These are phyloP conservation scores for Monopterus albus DNA, from an alignment of 2,113 vertebrate genomes.

Conservation along the genomic window DNA sequence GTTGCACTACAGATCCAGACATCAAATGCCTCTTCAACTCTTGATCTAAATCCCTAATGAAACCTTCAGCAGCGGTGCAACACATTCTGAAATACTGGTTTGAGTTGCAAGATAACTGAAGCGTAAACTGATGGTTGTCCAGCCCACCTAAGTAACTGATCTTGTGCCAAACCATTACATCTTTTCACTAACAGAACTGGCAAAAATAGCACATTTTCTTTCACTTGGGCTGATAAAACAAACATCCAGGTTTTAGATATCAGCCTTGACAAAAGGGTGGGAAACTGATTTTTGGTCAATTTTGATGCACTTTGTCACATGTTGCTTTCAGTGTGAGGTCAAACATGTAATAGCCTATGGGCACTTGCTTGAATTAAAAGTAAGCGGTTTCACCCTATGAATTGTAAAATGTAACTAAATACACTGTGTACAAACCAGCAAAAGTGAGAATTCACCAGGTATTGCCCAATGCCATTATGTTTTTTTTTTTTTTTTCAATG, in stretches of 20 bases:
- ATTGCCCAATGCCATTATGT: neutral
- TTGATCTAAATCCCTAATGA: slow-evolving; percentile 14
- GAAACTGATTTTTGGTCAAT: neutral
- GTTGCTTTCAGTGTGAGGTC: no score
- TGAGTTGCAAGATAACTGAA: neutral
- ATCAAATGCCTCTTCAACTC: slow-evolving; percentile 18
- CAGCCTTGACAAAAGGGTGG: neutral
- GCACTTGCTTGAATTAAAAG: neutral
- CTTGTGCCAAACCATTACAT: neutral
- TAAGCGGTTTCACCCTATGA: neutral
- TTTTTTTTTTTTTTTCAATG: neutral
- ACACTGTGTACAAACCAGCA: no score
- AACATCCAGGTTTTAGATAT: no score
- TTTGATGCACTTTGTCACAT: neutral
- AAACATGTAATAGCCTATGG: neutral
- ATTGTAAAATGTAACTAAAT: no score
- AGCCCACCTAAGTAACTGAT: neutral
- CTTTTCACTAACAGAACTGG: neutral
- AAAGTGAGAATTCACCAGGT: neutral
- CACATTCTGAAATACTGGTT: neutral
- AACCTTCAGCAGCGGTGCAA: neutral
- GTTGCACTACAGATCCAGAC: slow-evolving; percentile 20
- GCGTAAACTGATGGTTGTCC: neutral
- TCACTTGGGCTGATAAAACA: no score
- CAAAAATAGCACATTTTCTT: no score